Evolutionary conservation across 1,140 invertebrate species (phyloP), one percentile per base, ranked within the genome.

Genomic region (Asobara japonica): DNA sequence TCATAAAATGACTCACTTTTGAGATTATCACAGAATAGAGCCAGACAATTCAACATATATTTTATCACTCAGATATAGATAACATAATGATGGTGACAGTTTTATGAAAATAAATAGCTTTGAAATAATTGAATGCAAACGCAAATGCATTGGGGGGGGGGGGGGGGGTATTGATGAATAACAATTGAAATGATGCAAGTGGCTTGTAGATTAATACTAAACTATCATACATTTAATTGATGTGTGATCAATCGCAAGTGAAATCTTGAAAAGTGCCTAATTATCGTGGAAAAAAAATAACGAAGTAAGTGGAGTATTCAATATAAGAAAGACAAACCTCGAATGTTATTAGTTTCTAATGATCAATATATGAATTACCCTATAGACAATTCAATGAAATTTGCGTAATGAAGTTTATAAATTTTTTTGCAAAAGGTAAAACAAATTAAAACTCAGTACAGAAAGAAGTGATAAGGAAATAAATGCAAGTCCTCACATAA

Each of bases 221-320:
- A 31, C 4, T 33, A 33, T 33, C 31, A 33, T 33, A 33, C 4
- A 33, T 33, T 6, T 11, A 11, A 33, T 33, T 33, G 31, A 33
- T 33, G 11, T 64, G 25, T 0, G 20, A 60, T n/a, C 25, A 65
- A 13, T 29, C 29, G 20, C 13, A 22, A 45, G 30, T 62, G 18
- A 70, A 61, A n/a, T 62, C 8, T 38, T 18, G 69, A 56, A 70
- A 75, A 75, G 71, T 72, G 74, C 70, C 70, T 75, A 72, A 72
- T 70, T 45, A 33, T 72, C 71, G 51, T n/a, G n/a, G 18, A 31
- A 62, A 27, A 69, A 60, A 36, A 45, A 67, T 25, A 38, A 67
- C 1, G 10, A 65, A 13, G n/a, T 16, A 45, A 41, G 41, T 45
- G 41, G 41, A 45, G 41, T 45, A 5, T 45, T 45, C 18, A 16